phyloP scores from a whole-genome alignment of 2,888 invertebrate genomes.

The Platycnemis pennipes region DNA sequence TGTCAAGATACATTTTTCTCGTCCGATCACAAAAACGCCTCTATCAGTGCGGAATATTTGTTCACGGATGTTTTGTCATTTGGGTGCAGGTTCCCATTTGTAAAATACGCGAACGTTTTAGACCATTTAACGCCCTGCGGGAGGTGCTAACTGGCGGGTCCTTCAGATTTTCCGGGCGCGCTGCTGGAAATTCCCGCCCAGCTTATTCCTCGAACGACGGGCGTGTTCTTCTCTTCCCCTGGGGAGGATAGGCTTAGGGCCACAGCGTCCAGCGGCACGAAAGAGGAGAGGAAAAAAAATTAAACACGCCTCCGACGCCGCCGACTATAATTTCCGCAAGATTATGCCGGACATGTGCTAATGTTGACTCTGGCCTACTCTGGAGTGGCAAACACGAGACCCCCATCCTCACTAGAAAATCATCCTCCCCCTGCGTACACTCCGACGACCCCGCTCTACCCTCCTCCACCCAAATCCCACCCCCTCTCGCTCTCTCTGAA shows the following conservation, averaged over 20 bases:
- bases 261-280: background rate
- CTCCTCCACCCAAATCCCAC: background rate
- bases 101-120: background rate
- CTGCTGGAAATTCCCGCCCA: background rate
- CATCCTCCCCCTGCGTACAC: background rate
- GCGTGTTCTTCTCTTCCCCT: background rate
- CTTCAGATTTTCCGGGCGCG: background rate
- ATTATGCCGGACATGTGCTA: slow-evolving; percentile 19
- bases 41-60: no score
- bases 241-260: background rate
- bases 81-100: background rate
- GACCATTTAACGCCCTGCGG: background rate
- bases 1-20: no score
- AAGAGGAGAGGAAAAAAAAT: background rate
- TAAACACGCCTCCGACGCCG: background rate
- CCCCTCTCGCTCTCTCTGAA: background rate
- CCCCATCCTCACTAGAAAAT: background rate
- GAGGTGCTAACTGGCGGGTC: background rate
- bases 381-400: background rate
- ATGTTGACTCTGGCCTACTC: slow-evolving; percentile 37
- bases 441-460: background rate
- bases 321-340: slow-evolving; percentile 25
- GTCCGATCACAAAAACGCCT: no score
- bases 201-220: background rate
- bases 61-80: no score